A percentile compares a stretch with the other conserved stretches of the same genome.
Conservation (phyloP, 2,113 vertebrate species). For the Brienomyrus longianalis region DNA sequence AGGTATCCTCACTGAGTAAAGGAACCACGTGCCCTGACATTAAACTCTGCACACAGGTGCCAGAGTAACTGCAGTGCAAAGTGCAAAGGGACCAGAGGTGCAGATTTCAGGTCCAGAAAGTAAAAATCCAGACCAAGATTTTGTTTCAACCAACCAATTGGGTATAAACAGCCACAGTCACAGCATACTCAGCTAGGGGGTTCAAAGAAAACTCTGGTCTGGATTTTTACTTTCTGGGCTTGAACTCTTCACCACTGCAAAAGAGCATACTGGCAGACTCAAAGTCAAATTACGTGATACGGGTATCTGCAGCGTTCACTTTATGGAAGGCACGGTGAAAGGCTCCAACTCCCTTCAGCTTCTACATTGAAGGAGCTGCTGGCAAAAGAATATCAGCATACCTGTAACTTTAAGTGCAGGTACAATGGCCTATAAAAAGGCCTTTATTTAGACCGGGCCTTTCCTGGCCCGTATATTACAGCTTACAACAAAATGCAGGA, state of each 20-base stretch:
- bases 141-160: not conserved
- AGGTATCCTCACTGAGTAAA: not conserved
- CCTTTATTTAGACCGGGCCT: conserved; percentile 3
- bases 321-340: not conserved
- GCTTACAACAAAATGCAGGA: not conserved
- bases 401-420: not conserved
- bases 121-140: not conserved
- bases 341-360: not conserved
- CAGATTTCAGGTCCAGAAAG: not conserved
- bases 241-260: not conserved
- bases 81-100: not conserved
- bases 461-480: not conserved
- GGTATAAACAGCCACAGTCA: not conserved
- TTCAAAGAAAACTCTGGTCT: not conserved
- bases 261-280: not conserved
- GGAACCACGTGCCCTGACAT: not conserved
- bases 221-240: not conserved
- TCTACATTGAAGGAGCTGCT: not conserved
- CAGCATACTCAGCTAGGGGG: not conserved
- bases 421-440: conserved; percentile 2
- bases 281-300: not conserved
- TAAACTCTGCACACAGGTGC: not conserved
- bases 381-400: not conserved
- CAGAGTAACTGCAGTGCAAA: not conserved
- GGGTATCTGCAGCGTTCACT: not conserved